Conservation (phyloP, 2,113 vertebrate genomes). For the Melanerpes formicivorus region DNA sequence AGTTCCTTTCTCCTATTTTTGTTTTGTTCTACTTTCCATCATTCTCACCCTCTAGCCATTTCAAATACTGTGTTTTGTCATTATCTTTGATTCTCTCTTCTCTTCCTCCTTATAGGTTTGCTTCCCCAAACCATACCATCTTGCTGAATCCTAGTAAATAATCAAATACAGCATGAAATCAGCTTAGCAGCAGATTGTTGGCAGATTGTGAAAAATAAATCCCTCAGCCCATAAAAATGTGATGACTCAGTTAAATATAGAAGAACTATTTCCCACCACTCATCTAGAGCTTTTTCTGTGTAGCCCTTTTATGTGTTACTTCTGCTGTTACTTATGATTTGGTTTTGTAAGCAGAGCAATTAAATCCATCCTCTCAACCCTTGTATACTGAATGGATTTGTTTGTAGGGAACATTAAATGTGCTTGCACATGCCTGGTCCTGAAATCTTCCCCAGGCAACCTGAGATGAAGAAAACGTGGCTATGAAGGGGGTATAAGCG, state of each 20-base stretch:
- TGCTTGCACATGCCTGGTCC: background rate
- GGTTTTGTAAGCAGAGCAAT: background rate
- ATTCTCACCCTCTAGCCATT: background rate
- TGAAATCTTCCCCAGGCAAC: background rate
- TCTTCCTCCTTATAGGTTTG: background rate
- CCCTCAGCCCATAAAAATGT: background rate
- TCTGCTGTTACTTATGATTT: background rate
- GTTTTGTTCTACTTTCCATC: background rate
- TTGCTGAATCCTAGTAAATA: background rate
- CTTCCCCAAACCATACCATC: background rate
- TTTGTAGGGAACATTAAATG: background rate
- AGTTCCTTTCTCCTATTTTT: background rate
- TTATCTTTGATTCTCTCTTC: background rate
- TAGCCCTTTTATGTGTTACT: background rate
- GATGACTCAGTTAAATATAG: background rate
- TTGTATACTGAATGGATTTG: background rate
- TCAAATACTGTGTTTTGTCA: background rate
- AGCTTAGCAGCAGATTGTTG: background rate
- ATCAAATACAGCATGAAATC: background rate
- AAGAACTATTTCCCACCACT: background rate
- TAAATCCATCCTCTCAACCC: background rate
- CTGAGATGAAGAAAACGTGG: background rate
- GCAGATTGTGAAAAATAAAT: conserved; percentile 7
- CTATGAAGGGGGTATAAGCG: background rate
- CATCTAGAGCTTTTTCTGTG: background rate